A percentile compares a stretch with the other conserved stretches of the same genome.
phyloP scores from a whole-genome alignment of 2,888 invertebrate genomes.

The Tenodera sinensis region DNA sequence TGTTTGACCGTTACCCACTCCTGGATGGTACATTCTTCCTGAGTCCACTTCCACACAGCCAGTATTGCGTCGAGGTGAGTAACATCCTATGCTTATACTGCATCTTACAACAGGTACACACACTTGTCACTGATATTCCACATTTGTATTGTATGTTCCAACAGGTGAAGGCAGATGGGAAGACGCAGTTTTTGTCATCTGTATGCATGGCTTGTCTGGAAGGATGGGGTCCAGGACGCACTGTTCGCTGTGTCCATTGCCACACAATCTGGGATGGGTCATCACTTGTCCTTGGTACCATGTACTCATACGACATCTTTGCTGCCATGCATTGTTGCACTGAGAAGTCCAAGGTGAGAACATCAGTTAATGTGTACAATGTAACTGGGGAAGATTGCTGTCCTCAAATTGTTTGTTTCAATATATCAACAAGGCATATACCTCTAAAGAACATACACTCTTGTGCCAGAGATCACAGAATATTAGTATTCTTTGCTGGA shows the following conservation, averaged over 20 bases:
- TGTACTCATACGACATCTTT: slow-evolving; percentile 98
- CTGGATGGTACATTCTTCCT: slow-evolving; percentile 98
- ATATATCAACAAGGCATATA: no score
- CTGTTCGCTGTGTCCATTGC: slow-evolving; percentile 81
- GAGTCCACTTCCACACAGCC: slow-evolving; percentile 87
- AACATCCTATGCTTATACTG: background rate
- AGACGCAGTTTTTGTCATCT: slow-evolving; percentile 85
- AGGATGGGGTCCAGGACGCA: slow-evolving; percentile 70
- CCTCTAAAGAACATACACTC: no score
- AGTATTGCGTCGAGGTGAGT: slow-evolving; percentile 80
- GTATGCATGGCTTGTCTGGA: slow-evolving; percentile 94
- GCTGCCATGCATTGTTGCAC: slow-evolving; percentile 95
- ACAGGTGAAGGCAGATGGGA: slow-evolving; percentile 87
- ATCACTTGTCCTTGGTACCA: slow-evolving; percentile 89
- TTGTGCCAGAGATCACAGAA: no score
- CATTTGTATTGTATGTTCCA: slow-evolving; percentile 28
- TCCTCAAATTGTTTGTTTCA: no score
- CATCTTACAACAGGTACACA: no score
- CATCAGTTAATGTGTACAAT: slow-evolving; percentile 23
- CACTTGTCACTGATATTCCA: no score
- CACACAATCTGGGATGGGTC: slow-evolving; percentile 88
- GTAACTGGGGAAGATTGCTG: background rate
- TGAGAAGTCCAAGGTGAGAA: slow-evolving; percentile 79
- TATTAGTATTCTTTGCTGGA: no score
- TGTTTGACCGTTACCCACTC: slow-evolving; percentile 95